Conservation (phyloP, 2,797 vertebrate genomes). For the Melopsittacus undulatus region DNA sequence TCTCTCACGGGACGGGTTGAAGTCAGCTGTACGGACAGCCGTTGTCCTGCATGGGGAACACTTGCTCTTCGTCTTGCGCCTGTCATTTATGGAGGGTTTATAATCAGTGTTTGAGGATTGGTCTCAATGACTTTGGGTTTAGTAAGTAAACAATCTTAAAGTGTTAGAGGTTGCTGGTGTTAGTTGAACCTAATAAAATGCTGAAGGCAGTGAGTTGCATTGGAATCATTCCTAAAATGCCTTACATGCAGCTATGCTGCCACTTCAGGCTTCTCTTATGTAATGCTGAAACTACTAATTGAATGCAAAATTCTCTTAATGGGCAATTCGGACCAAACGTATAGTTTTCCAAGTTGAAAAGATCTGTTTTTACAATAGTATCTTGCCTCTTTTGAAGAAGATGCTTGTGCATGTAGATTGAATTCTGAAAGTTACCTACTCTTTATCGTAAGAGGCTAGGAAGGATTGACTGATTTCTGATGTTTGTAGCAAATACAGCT, state of each 20-base stretch:
- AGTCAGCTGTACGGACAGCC: not conserved
- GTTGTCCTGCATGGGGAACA: not conserved
- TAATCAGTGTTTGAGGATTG: not conserved
- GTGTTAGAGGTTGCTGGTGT: slow-evolving; percentile 28
- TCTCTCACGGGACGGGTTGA: not conserved
- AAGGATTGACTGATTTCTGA: not conserved
- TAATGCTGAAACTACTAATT: not conserved
- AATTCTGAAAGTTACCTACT: not conserved
- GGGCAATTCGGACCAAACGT: not conserved
- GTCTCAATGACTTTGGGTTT: not conserved
- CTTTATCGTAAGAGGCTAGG: not conserved
- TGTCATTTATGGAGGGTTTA: not conserved
- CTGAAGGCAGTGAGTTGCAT: slow-evolving; percentile 1
- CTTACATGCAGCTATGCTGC: slow-evolving; percentile 39
- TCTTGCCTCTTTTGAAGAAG: not conserved
- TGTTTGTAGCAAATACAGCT: not conserved
- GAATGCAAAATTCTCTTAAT: not conserved
- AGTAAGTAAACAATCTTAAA: not conserved
- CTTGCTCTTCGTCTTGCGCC: not conserved
- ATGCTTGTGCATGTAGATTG: not conserved
- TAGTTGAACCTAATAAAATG: slow-evolving; percentile 28
- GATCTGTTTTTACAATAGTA: not conserved
- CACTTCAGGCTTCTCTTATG: not conserved
- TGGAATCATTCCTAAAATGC: slow-evolving; percentile 50
- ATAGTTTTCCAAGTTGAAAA: slow-evolving; percentile 9